Evolutionary conservation across 2,113 vertebrate genomes (phyloP).

Genomic region (Rousettus leschenaultii): DNA sequence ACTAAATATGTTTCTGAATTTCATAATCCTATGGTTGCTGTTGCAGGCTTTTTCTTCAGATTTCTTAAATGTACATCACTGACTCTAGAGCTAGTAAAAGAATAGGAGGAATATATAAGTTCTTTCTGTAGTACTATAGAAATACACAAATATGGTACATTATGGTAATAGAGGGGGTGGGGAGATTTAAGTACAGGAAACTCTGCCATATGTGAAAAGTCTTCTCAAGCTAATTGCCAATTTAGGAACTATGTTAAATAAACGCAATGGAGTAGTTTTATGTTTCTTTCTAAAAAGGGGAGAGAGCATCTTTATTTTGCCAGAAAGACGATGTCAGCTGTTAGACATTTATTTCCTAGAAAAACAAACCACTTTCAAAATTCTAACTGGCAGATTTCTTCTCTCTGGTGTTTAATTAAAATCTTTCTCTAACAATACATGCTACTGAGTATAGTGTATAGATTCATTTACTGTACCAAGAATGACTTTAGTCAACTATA

Average conservation of each 20-base stretch:
- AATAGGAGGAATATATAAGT: constrained; percentile 13
- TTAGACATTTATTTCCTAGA: constrained; percentile 47
- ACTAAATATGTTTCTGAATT: constrained; percentile 17
- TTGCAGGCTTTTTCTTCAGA: background rate
- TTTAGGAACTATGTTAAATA: constrained; percentile 55
- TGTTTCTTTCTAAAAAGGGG: constrained; percentile 43
- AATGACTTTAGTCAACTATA: constrained; percentile 20
- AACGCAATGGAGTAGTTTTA: constrained; percentile 16
- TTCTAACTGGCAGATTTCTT: constrained; percentile 52
- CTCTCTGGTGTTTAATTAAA: constrained; percentile 56
- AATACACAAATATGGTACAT: background rate
- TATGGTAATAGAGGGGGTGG: background rate
- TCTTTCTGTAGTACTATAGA: background rate
- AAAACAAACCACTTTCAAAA: constrained; percentile 48
- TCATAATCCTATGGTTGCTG: background rate
- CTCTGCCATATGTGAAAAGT: background rate
- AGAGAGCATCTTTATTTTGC: constrained; percentile 55
- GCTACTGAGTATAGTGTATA: constrained; percentile 1
- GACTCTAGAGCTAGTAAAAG: background rate
- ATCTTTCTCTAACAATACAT: constrained; percentile 35
- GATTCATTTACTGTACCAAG: constrained; percentile 2
- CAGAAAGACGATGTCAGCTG: constrained; percentile 44
- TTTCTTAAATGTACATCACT: background rate
- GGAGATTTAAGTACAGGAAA: background rate
- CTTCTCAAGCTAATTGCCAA: constrained; percentile 5